Evolutionary conservation across 1,140 invertebrate species (phyloP), one percentile per base, ranked within the genome.

Genomic region (Drosophila persimilis): DNA sequence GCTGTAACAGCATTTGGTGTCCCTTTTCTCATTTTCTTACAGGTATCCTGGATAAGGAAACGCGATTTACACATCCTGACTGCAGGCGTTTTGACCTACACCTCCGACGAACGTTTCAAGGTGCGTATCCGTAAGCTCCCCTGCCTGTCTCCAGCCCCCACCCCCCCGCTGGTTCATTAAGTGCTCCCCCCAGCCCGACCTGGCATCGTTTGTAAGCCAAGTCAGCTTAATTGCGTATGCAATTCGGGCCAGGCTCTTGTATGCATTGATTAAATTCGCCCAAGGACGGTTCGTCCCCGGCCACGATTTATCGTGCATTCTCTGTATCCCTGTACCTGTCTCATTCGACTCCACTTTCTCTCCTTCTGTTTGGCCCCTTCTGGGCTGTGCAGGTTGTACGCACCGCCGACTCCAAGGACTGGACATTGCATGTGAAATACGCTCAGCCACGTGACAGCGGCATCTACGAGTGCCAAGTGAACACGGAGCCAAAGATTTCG

Each of bases 361-460:
- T 45, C 20, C 44, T 51, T 50, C 35, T 53, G 17, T 63, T 26
- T 11, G 29, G 26, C 44, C 45, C 63, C 15, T 50, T 55, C 43
- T 54, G 20, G 29, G 56, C 26, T 29, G 69, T 95, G 90, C 94
- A 96, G 93, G 96, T 97, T 69, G 96, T 96, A 77, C 94, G 95
- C 91, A 95, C 95, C 76, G 95, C 96, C 83, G 96, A 96, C 90
- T 96, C 95, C 29, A 96, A 97, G 86, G 97, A 98, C 92, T 98
- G 97, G 97, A 97, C 96, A 58, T 92, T 98, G 67, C 96, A 97
- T 92, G 97, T 98, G 90, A 97, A 97, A 92, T 97, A 96, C 92
- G 95, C 97, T 6, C 96, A 97, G 91, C 92, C 95, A 83, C 93
- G 96, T 80, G 97, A 98, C 92, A 95, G 95, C 39, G 97, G 97